Evolutionary conservation across 2,888 invertebrate species (phyloP), one percentile per base, ranked within the genome.

Genomic region (Cataglyphis livida): DNA sequence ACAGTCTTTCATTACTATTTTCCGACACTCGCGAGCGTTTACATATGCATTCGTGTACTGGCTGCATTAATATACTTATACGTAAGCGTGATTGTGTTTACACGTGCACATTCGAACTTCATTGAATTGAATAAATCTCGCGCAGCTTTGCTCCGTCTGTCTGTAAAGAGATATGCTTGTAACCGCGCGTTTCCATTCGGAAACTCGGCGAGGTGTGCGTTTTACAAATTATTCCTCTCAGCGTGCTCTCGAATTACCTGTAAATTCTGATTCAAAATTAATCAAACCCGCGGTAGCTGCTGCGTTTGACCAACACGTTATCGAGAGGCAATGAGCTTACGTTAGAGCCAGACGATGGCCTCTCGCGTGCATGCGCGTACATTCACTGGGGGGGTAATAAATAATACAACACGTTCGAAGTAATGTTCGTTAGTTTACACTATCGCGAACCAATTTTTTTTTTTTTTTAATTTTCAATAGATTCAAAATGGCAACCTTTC

Each of bases 231-330:
- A 65, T 66, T 75, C 84, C 83, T 83, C 44, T 84, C 85, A 82
- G 82, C 73, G 62, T 78, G 68, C 81, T 88, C 87, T 87, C 88
- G 85, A 85, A 87, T 90, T 90, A 87, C 88, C 81, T 64, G 81
- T 82, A 87, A 89, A 90, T 89, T 86, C 83, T 87, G 86, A 85
- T 87, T 88, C 83, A 71, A 83, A 85, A 90, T 90, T 88, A 89
- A 87, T 89, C 85, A 83, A 87, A 88, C 84, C 73, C 87, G 65
- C 71, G 79, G 82, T 65, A 76, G 54, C 41, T 41, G n/a, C n/a
- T 59, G 68, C 78, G 25, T 78, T 78, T 78, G 70, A 78, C 70
- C 78, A 41, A 70, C 66, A 32, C 64, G 41, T 66, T 62, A 38
- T 48, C 57, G 59, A n/a, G 25, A 38, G 9, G 21, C 57, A 65